Evolutionary conservation across 1,140 invertebrate genomes (phyloP).

Genomic region (Uloborus diversus): DNA sequence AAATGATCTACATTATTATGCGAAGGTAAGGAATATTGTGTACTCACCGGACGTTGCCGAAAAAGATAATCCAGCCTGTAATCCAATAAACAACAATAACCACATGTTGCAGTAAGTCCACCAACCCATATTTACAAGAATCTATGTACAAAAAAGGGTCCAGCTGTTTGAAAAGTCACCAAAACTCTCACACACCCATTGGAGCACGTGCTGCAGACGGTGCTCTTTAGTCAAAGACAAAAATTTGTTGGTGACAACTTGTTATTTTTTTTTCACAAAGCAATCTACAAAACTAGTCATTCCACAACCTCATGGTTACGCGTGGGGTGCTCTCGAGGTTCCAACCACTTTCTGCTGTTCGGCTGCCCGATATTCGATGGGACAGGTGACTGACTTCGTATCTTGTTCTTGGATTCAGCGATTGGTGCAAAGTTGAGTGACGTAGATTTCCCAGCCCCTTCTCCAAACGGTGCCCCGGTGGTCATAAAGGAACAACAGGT

Average conservation of each 20-base stretch:
- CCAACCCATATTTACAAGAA: constrained; percentile 36
- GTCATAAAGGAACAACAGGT: constrained; percentile 35
- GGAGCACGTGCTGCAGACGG: neutral
- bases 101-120: constrained; percentile 18
- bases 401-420: neutral
- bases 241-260: neutral
- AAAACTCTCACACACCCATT: constrained; percentile 35
- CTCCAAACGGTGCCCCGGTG: constrained; percentile 19
- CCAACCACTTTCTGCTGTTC: neutral
- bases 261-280: constrained; percentile 1
- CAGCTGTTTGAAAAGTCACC: constrained; percentile 15
- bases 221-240: neutral
- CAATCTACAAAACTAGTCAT: constrained; percentile 10
- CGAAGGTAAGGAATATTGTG: neutral
- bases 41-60: constrained; percentile 21
- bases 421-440: constrained; percentile 32
- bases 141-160: constrained; percentile 26
- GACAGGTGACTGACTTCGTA: constrained; percentile 39
- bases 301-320: constrained; percentile 11
- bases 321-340: constrained; percentile 10
- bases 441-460: constrained; percentile 6
- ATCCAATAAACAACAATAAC: constrained; percentile 35
- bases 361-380: constrained; percentile 1
- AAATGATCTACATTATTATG: no score
- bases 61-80: constrained; percentile 41